Evolutionary conservation across 2,888 invertebrate species (phyloP), one percentile per base, ranked within the genome.

Genomic region (Ochlodes sylvanus): DNA sequence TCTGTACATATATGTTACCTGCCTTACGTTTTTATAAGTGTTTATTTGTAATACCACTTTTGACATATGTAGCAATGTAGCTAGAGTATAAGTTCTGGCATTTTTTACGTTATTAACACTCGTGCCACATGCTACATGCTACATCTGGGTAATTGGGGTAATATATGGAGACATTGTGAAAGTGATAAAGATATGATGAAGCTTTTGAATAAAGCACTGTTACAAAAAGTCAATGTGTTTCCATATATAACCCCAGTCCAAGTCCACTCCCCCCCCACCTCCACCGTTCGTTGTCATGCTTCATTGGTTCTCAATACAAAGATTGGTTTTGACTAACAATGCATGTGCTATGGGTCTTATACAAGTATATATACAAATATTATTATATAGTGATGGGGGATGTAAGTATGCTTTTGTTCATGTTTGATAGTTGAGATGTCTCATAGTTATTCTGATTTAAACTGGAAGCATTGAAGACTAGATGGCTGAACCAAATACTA

Each of bases 161-260:
- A 94, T 87, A 93, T 94, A 94, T 94, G 94, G 94, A 94, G 94
- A 94, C 95, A 95, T 95, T 95, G 95, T 95, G 95, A 95, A 92
- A 92, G 88, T 92, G 92, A 92, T 92, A 91, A 92, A 90, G 90
- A 92, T 90, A 91, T 89, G 92, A 92, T 92, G 94, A 92, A 92
- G 94, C 94, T 93, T 94, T 92, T 94, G 91, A 95, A 95, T 95
- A 95, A 95, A 95, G 95, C 94, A 94, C 94, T 94, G 94, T 95
- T 94, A 94, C 94, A 94, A 94, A 94, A 94, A 94, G 94, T 94
- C 94, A 94, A 94, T 95, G 94, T 94, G 94, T 94, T 94, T 94
- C 94, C 94, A 94, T 94, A 94, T 94, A 88, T 90, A 77, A 88
- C 90, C 89, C 87, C 80, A 80, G 78, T 82, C 27, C 27, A 27